Evolutionary conservation across 2,888 invertebrate genomes (phyloP).

Genomic region (Ochropleura plecta): DNA sequence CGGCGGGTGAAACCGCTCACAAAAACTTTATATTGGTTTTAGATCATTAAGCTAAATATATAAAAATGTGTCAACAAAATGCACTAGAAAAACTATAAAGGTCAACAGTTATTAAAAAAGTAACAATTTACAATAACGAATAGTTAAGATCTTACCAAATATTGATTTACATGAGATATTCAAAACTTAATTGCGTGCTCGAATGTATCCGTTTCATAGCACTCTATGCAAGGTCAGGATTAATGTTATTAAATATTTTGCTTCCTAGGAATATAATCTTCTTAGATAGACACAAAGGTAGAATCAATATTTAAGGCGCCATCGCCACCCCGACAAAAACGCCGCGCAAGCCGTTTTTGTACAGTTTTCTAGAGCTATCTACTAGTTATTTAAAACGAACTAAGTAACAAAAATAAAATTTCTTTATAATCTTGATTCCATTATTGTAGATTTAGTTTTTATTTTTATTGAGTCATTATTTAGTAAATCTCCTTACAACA

Average conservation of each 20-base stretch:
- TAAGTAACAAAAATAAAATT: too few species aligned
- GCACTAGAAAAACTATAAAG: not conserved
- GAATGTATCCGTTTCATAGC: slow-evolving; percentile 15
- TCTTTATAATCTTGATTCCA: too few species aligned
- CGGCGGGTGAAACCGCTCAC: too few species aligned
- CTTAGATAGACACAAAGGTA: not conserved
- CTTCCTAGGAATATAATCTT: not conserved
- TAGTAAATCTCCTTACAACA: too few species aligned
- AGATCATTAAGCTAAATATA: not conserved
- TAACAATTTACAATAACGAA: slow-evolving; percentile 4
- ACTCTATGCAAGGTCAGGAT: slow-evolving; percentile 14
- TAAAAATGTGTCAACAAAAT: not conserved
- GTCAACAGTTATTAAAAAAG: not conserved
- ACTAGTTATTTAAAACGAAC: too few species aligned
- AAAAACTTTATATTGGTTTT: not conserved
- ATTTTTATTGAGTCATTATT: too few species aligned
- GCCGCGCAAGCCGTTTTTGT: too few species aligned
- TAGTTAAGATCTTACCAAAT: slow-evolving; percentile 14
- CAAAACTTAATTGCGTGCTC: not conserved
- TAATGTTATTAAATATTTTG: not conserved
- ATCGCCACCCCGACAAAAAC: too few species aligned
- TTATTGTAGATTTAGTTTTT: too few species aligned
- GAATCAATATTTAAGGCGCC: too few species aligned
- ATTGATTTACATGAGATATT: slow-evolving; percentile 23
- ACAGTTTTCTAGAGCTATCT: too few species aligned